phyloP scores from a whole-genome alignment of 1,140 invertebrate genomes.

The Psilanteris sp. region DNA sequence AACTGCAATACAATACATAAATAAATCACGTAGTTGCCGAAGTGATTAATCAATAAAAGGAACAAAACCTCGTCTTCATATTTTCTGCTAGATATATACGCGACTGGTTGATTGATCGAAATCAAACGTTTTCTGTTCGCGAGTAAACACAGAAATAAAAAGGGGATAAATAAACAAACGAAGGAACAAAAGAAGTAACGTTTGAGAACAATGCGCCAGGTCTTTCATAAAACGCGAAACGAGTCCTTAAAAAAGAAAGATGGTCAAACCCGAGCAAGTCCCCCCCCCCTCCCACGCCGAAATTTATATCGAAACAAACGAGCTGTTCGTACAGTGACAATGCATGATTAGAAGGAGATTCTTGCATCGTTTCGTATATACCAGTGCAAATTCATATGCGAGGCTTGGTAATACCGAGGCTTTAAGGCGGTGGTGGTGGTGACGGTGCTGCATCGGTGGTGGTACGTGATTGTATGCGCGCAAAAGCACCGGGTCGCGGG shows the following conservation, averaged over 20 bases:
- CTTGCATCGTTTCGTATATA: constrained; percentile 61
- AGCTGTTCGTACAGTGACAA: constrained; percentile 64
- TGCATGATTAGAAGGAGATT: constrained; percentile 63
- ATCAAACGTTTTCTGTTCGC: background rate
- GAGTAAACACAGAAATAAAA: background rate
- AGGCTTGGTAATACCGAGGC: constrained; percentile 49
- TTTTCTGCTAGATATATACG: background rate
- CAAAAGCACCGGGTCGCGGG: constrained; percentile 55
- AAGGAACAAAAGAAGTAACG: constrained; percentile 15
- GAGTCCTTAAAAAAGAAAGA: constrained; percentile 47
- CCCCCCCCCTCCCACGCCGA: too few species aligned
- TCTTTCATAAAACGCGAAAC: constrained; percentile 53
- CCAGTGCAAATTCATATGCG: constrained; percentile 67
- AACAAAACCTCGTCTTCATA: too few species aligned
- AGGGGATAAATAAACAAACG: background rate
- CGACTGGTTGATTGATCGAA: background rate
- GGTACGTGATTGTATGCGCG: constrained; percentile 58
- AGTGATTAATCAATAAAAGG: too few species aligned
- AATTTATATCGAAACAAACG: constrained; percentile 59
- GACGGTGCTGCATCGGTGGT: constrained; percentile 26
- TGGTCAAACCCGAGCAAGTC: constrained; percentile 45
- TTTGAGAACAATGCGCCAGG: constrained; percentile 35
- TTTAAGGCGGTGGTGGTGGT: constrained; percentile 41
- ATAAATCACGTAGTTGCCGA: too few species aligned
- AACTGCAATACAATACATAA: too few species aligned